Evolutionary conservation across 2,797 vertebrate species (phyloP).

Genomic region (Chrysocyon brachyurus): DNA sequence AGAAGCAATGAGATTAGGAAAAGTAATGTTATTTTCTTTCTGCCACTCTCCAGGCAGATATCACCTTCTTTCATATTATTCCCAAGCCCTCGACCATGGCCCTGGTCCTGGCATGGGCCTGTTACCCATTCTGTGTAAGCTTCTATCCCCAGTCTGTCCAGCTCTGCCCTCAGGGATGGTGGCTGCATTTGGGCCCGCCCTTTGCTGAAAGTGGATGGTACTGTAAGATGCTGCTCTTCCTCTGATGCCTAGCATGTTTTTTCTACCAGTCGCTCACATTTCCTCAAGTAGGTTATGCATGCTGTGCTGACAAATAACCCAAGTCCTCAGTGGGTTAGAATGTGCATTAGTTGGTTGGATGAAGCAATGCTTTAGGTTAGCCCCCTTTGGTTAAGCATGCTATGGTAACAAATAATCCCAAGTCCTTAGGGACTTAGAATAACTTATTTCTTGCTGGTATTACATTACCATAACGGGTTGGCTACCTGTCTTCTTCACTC

Average conservation of each 20-base stretch:
- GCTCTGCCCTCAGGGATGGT: not conserved
- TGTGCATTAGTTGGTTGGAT: too few relatives aligned
- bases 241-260: not conserved
- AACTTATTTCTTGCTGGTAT: not conserved
- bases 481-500: not conserved
- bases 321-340: not conserved
- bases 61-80: not conserved
- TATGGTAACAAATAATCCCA: not conserved
- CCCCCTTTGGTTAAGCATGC: not conserved
- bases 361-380: too few relatives aligned
- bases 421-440: not conserved
- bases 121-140: not conserved
- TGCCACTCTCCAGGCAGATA: slow-evolving; percentile 37
- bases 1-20: slow-evolving; percentile 9
- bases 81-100: not conserved
- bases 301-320: not conserved
- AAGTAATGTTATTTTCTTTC: slow-evolving; percentile 22
- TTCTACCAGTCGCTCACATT: not conserved
- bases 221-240: not conserved
- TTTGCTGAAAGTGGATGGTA: not conserved
- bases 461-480: not conserved
- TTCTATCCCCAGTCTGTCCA: not conserved
- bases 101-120: not conserved
- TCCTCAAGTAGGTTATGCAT: not conserved
- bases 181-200: not conserved